A percentile compares a stretch with the other conserved stretches of the same genome.
phyloP scores from a whole-genome alignment of 2,113 vertebrate genomes.

The Miniopterus natalensis region DNA sequence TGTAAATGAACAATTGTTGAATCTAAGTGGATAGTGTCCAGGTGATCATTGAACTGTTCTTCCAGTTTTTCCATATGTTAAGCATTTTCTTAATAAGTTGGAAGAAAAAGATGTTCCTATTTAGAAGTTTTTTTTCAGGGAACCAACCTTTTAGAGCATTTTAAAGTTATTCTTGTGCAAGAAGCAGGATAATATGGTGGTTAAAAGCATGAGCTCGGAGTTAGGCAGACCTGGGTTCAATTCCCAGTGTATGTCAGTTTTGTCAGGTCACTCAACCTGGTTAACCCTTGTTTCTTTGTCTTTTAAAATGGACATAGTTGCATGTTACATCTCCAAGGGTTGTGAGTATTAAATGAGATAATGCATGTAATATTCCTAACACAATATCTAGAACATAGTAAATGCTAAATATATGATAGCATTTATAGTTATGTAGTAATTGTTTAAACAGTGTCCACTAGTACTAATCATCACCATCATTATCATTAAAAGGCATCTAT shows the following conservation, averaged over 20 bases:
- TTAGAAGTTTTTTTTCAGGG: conserved; percentile 5
- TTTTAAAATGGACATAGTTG: conserved; percentile 51
- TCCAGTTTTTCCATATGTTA: conserved; percentile 50
- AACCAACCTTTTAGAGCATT: conserved; percentile 41
- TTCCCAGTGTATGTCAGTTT: conserved; percentile 24
- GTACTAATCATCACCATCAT: neutral
- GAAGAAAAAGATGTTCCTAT: neutral
- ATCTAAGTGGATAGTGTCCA: neutral
- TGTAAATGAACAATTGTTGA: conserved; percentile 29
- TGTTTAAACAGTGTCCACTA: conserved; percentile 20
- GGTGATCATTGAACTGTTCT: neutral
- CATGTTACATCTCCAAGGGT: neutral
- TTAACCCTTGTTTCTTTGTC: conserved; percentile 49
- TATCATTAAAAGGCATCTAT: neutral
- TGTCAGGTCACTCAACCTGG: conserved; percentile 6
- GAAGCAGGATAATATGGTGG: conserved; percentile 25
- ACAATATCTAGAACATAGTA: neutral
- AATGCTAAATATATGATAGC: neutral
- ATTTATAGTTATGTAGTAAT: conserved; percentile 29
- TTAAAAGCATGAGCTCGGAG: conserved; percentile 60
- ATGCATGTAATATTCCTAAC: neutral
- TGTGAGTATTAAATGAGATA: conserved; percentile 55
- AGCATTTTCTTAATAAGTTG: conserved; percentile 35
- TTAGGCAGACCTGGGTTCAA: conserved; percentile 28
- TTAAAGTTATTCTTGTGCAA: conserved; percentile 54